Conservation (phyloP, 2,113 vertebrate species). For the Butorides virescens region DNA sequence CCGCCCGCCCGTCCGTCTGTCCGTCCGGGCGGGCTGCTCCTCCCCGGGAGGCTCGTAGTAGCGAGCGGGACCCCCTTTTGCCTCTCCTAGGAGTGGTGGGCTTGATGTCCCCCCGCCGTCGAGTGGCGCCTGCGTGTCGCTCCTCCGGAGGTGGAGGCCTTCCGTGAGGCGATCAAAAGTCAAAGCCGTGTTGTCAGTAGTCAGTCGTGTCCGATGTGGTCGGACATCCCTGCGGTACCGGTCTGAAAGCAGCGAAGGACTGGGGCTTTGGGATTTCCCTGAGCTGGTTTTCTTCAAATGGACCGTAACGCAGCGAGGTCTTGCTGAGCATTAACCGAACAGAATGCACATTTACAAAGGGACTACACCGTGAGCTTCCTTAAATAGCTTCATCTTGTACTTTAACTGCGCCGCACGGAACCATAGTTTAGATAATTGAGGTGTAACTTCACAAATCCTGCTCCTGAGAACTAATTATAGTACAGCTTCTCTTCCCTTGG, state of each 20-base stretch:
- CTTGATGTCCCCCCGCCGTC: too few relatives aligned
- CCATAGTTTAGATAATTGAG: background rate
- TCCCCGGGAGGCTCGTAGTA: too few relatives aligned
- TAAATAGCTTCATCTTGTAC: background rate
- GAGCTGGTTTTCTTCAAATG: background rate
- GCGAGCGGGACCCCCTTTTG: too few relatives aligned
- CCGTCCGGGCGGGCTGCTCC: background rate
- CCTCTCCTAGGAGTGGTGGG: too few relatives aligned
- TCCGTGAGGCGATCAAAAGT: rapidly evolving
- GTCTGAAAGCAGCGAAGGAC: background rate
- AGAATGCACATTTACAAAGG: rapidly evolving
- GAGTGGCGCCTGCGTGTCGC: background rate
- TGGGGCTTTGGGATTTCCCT: background rate
- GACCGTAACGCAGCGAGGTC: rapidly evolving
- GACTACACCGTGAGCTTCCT: background rate
- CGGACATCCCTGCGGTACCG: background rate
- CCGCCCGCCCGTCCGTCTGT: too few relatives aligned
- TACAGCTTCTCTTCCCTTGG: background rate
- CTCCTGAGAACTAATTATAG: background rate
- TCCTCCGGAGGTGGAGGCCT: background rate
- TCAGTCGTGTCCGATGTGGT: background rate
- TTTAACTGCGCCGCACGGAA: background rate
- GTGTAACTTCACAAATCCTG: background rate
- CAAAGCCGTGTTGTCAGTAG: background rate
- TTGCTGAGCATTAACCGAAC: background rate